Evolutionary conservation across 2,113 vertebrate genomes (phyloP).

Genomic region (Oncorhynchus mykiss): DNA sequence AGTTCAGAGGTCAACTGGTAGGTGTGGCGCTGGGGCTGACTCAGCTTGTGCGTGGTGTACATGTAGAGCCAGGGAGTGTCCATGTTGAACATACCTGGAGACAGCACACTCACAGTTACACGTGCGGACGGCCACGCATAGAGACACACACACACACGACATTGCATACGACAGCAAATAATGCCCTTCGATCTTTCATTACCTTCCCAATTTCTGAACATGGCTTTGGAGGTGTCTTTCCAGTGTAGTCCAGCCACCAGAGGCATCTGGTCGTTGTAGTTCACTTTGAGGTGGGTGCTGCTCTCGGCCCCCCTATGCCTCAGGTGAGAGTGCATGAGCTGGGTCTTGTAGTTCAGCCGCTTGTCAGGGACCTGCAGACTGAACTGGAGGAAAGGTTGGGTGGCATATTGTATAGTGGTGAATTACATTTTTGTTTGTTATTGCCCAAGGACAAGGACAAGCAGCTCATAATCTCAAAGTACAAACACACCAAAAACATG

Average conservation of each 20-base stretch:
- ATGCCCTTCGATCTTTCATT: background rate
- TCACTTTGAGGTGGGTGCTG: slow-evolving; percentile 80
- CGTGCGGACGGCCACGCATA: background rate
- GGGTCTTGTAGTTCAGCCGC: slow-evolving; percentile 76
- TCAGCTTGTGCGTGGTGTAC: slow-evolving; percentile 72
- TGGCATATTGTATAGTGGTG: background rate
- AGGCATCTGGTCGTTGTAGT: slow-evolving; percentile 72
- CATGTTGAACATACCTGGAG: slow-evolving; percentile 78
- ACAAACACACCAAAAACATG: background rate
- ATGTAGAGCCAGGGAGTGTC: slow-evolving; percentile 83
- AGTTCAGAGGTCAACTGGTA: slow-evolving; percentile 73
- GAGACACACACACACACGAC: too few relatives aligned
- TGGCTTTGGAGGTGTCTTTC: slow-evolving; percentile 69
- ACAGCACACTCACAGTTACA: background rate
- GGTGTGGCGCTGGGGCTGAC: slow-evolving; percentile 68
- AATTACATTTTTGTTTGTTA: background rate
- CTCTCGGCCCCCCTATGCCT: slow-evolving; percentile 69
- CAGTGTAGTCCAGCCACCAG: slow-evolving; percentile 78
- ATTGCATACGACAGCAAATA: background rate
- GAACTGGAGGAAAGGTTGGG: slow-evolving; percentile 64
- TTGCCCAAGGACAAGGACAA: background rate
- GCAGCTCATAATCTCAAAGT: background rate
- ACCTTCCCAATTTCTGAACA: slow-evolving; percentile 82
- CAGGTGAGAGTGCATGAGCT: slow-evolving; percentile 73
- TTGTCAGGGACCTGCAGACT: slow-evolving; percentile 77